Percentiles rank a stretch among this genome's conserved stretches.
phyloP scores from a whole-genome alignment of 2,888 invertebrate genomes.

The Machimus rusticus region DNA sequence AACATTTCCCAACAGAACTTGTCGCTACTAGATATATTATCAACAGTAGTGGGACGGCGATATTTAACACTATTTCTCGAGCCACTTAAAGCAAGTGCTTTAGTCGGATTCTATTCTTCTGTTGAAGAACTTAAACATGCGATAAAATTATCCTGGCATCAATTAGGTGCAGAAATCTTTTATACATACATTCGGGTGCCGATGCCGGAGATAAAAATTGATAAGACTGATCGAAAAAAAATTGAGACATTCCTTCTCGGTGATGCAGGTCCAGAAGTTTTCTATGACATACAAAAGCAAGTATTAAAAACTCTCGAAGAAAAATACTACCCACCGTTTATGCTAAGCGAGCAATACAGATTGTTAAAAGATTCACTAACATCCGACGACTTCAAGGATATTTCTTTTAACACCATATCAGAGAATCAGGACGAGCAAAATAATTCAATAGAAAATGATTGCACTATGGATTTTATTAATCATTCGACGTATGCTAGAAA shows the following conservation, averaged over 20 bases:
- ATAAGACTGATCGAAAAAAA: conserved; percentile 79
- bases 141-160: conserved; percentile 81
- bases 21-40: conserved; percentile 76
- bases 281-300: conserved; percentile 84
- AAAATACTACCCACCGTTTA: conserved; percentile 87
- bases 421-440: conserved; percentile 55
- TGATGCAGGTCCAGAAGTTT: conserved; percentile 86
- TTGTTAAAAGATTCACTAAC: conserved; percentile 63
- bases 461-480: conserved; percentile 73
- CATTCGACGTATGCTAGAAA: conserved; percentile 83
- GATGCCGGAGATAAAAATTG: conserved; percentile 81
- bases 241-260: conserved; percentile 90
- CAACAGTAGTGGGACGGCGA: conserved; percentile 80
- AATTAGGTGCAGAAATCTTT: conserved; percentile 89
- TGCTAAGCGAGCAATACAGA: conserved; percentile 85
- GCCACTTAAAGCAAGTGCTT: conserved; percentile 81
- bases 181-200: conserved; percentile 86
- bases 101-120: conserved; percentile 85
- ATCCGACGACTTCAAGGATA: conserved; percentile 62
- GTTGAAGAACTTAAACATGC: conserved; percentile 83
- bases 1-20: conserved; percentile 67
- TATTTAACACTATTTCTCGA: conserved; percentile 83
- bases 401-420: conserved; percentile 57
- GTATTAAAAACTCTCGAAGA: conserved; percentile 83
- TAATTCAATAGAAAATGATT: conserved; percentile 51